These are phyloP conservation scores for Papilio protenor DNA, from an alignment of 2,888 invertebrate genomes.

Conservation along the genomic window DNA sequence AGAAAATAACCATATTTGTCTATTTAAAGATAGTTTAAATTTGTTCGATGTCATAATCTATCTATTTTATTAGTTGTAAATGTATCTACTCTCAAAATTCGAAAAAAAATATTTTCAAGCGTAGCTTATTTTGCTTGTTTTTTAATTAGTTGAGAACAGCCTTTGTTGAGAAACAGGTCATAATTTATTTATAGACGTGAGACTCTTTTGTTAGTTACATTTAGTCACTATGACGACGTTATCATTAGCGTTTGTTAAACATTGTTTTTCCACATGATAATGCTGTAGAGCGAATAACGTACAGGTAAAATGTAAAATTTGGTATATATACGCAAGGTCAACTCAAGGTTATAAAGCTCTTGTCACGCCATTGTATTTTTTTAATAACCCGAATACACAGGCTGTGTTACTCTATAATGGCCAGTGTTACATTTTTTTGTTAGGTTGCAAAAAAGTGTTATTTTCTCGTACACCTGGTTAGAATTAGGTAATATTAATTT, in stretches of 20 bases:
- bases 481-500: neutral
- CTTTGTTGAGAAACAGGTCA: slow-evolving; percentile 20
- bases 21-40: neutral
- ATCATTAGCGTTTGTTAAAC: slow-evolving; percentile 41
- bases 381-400: neutral
- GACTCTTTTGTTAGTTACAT: slow-evolving; percentile 36
- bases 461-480: neutral
- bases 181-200: slow-evolving; percentile 42
- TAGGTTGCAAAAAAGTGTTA: neutral
- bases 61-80: neutral
- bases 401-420: neutral
- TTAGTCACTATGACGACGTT: slow-evolving; percentile 43
- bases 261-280: slow-evolving; percentile 38
- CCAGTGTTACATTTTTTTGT: slow-evolving; percentile 4
- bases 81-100: neutral
- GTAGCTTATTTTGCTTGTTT: neutral
- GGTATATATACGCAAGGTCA: slow-evolving; percentile 32
- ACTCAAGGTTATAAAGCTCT: slow-evolving; percentile 35
- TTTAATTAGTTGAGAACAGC: slow-evolving; percentile 8
- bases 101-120: neutral
- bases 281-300: neutral
- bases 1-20: neutral
- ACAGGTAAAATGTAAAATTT: slow-evolving; percentile 20
- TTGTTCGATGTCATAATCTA: neutral
- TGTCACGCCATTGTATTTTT: slow-evolving; percentile 26